Evolutionary conservation across 92 coral and sea anemone genomes (phyloP).

Genomic region (Phenganax marumi): DNA sequence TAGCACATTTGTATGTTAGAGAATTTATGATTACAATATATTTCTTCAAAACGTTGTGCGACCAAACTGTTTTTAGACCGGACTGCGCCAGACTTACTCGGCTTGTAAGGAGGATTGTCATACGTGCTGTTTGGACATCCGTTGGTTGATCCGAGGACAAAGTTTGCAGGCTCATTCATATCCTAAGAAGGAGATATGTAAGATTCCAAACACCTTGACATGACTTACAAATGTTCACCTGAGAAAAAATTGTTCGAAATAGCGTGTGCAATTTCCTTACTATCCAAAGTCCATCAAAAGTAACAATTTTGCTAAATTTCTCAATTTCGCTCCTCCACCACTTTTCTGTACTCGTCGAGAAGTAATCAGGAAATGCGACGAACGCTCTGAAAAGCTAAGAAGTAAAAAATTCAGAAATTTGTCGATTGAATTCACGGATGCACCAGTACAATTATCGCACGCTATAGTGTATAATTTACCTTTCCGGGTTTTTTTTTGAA

Average conservation of each 20-base stretch:
- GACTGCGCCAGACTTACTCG: conserved; percentile 50
- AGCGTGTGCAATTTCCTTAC: conserved; percentile 55
- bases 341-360: conserved; percentile 56
- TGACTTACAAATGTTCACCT: background rate
- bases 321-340: conserved; percentile 76
- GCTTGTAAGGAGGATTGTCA: conserved; percentile 94
- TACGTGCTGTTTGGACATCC: conserved; percentile 73
- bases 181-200: conserved; percentile 52
- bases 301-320: conserved; percentile 67
- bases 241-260: background rate
- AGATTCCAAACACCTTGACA: background rate
- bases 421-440: background rate
- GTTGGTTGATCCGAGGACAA: conserved; percentile 70
- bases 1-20: too few species aligned
- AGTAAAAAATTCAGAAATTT: background rate
- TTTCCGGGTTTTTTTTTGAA: too few species aligned
- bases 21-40: too few species aligned
- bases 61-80: too few species aligned
- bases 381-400: conserved; percentile 74
- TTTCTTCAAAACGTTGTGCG: too few species aligned
- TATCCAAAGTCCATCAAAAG: conserved; percentile 92
- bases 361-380: conserved; percentile 84
- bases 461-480: background rate
- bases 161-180: conserved; percentile 98
- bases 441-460: background rate